A percentile compares a stretch with the other conserved stretches of the same genome.
Conservation (phyloP, 2,888 invertebrate species). For the Micoletzkya japonica region DNA sequence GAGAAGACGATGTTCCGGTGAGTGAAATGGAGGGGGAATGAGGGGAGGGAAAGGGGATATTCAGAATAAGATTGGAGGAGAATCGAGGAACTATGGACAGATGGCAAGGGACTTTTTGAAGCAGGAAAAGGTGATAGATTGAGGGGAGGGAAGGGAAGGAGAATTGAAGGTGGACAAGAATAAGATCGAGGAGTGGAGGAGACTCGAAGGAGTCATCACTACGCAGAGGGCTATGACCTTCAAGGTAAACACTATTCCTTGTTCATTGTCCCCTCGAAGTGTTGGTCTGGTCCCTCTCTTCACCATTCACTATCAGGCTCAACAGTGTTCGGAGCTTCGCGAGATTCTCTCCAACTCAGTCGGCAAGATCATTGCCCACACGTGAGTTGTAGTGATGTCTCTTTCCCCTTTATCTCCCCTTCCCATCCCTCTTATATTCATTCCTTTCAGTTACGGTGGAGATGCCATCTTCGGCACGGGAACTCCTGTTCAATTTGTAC, state of each 20-base stretch:
- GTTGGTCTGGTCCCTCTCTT: no score
- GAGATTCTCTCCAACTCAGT: neutral
- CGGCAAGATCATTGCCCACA: conserved; percentile 24
- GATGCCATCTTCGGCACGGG: conserved; percentile 27
- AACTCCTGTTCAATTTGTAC: conserved; percentile 19
- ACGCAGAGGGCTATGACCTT: conserved; percentile 10
- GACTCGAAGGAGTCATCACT: conserved; percentile 15
- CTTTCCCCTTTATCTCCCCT: neutral
- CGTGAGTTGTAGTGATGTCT: conserved; percentile 1
- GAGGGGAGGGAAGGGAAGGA: neutral
- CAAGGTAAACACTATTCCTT: no score
- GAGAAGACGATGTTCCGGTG: neutral
- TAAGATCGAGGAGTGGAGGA: conserved; percentile 14
- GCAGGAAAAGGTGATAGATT: conserved; percentile 14
- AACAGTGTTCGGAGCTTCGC: conserved; percentile 22
- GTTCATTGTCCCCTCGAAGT: no score
- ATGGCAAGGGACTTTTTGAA: conserved; percentile 25
- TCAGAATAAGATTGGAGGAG: neutral
- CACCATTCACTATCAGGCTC: neutral
- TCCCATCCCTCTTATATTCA: neutral
- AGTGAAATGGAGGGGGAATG: neutral
- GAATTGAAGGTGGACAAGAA: conserved; percentile 4
- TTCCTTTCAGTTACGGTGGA: conserved; percentile 13
- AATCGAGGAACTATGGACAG: conserved; percentile 1
- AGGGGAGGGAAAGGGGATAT: neutral